Percentiles rank a stretch among this genome's conserved stretches.
Evolutionary conservation across 1,140 invertebrate species (phyloP).

Genomic region (Zaprionus africanus): DNA sequence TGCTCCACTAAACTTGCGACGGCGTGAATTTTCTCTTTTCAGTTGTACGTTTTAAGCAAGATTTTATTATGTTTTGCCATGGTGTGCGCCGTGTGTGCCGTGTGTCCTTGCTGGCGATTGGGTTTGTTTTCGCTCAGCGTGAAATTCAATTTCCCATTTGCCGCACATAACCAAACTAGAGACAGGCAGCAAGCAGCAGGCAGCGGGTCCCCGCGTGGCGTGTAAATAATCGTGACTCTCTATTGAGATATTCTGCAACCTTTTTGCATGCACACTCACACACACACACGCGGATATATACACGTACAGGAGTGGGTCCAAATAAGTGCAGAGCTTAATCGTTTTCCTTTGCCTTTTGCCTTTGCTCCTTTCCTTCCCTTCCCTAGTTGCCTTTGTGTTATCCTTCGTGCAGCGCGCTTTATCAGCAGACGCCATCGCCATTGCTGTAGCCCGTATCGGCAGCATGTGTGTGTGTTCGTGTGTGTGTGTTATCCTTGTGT

Average conservation of each 20-base stretch:
- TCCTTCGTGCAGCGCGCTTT: constrained; percentile 68
- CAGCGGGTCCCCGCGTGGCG: constrained; percentile 18
- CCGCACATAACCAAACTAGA: constrained; percentile 34
- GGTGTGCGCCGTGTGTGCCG: constrained; percentile 8
- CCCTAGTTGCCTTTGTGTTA: constrained; percentile 29
- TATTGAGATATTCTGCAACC: constrained; percentile 64
- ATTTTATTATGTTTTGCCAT: constrained; percentile 71
- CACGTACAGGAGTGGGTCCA: neutral
- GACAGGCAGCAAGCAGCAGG: neutral
- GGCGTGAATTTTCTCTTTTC: constrained; percentile 71
- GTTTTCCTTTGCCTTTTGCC: constrained; percentile 20
- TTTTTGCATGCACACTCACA: constrained; percentile 46
- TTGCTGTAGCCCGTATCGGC: constrained; percentile 41
- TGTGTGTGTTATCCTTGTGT: constrained; percentile 36
- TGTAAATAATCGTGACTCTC: constrained; percentile 61
- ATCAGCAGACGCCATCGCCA: constrained; percentile 75
- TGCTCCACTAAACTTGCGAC: constrained; percentile 64
- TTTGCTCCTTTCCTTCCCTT: neutral
- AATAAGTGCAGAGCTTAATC: constrained; percentile 61
- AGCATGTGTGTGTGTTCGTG: neutral
- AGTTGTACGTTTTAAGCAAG: constrained; percentile 65
- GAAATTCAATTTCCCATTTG: constrained; percentile 81
- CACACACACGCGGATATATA: neutral
- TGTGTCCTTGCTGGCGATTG: constrained; percentile 50
- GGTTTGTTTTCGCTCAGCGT: constrained; percentile 76